These are phyloP conservation scores for Pseudomyrmex gracilis DNA, from an alignment of 1,140 invertebrate genomes.

Conservation along the genomic window DNA sequence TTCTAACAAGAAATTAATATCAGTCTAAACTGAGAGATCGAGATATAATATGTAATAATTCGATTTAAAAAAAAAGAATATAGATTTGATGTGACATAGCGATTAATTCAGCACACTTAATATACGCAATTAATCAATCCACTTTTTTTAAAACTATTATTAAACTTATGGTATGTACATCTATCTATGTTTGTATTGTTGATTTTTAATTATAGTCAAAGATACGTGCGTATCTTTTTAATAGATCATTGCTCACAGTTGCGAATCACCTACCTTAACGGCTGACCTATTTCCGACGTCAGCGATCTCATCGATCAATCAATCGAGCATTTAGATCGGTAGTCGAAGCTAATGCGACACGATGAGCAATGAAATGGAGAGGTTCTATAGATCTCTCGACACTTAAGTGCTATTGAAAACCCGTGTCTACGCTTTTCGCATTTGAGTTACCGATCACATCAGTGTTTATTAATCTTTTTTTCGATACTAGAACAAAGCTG, in stretches of 20 bases:
- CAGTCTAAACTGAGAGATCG: background rate
- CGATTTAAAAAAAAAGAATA: background rate
- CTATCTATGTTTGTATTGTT: background rate
- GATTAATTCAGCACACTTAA: background rate
- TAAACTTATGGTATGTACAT: background rate
- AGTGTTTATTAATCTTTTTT: background rate
- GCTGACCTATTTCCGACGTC: constrained; percentile 42
- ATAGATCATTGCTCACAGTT: no score
- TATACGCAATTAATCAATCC: background rate
- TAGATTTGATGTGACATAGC: background rate
- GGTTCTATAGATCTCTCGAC: background rate
- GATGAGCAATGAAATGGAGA: constrained; percentile 47
- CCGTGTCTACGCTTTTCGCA: constrained; percentile 17
- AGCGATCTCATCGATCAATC: constrained; percentile 54
- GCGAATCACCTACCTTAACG: constrained; percentile 2
- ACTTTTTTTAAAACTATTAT: no score
- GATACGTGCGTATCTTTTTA: no score
- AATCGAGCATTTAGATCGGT: constrained; percentile 53
- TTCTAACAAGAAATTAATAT: constrained; percentile 32
- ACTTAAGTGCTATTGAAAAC: constrained; percentile 42
- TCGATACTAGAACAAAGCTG: background rate
- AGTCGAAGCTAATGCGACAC: constrained; percentile 42
- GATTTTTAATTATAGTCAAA: no score
- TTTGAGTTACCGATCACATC: background rate
- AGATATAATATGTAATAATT: background rate